Evolutionary conservation across 1,140 invertebrate species (phyloP), one percentile per base, ranked within the genome.

Genomic region (Bilobella aurantiaca): DNA sequence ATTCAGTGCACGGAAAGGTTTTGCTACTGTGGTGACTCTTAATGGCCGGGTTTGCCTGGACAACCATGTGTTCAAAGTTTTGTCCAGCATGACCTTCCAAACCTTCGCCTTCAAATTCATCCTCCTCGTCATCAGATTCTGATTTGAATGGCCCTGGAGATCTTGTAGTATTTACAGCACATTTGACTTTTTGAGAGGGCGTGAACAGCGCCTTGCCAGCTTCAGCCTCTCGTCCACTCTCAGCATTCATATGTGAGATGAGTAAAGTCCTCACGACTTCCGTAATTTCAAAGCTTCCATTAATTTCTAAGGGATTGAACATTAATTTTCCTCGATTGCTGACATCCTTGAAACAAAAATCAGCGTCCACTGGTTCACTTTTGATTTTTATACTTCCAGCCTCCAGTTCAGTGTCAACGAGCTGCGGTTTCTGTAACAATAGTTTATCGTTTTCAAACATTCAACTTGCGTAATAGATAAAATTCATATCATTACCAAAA

Each of bases 1-100:
- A 69, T 31, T 66, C 60, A 30, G 31, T 23, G 64, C 68, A 69
- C 14, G 49, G 64, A 64, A 49, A 62, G 14, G 23, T 16, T 32
- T 28, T 57, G 53, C 5, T 21, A 14, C 32, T 62, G 32, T n/a
- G n/a, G n/a, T n/a, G n/a, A n/a, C 59, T 23, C 16, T 18, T 46
- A 12, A 3, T 29, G 16, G 12, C 58, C 16, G 8, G 3, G 16
- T 16, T 59, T 5, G 28, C 8, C 21, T 8, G n/a, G 25, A 3
- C 28, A 12, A 27, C 58, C n/a, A 31, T 3, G 5, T 14, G 49
- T 16, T 56, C 47, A 49, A 23, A 63, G 34, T 63, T 37, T 63
- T 67, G 34, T 56, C 31, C 30, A 21, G 29, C 42, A n/a, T n/a
- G n/a, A n/a, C n/a, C n/a, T n/a, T n/a, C n/a, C 16, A 27, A 18